A percentile compares a stretch with the other conserved stretches of the same genome.
Evolutionary conservation across 2,113 vertebrate species (phyloP).

Genomic region (Zootoca vivipara): DNA sequence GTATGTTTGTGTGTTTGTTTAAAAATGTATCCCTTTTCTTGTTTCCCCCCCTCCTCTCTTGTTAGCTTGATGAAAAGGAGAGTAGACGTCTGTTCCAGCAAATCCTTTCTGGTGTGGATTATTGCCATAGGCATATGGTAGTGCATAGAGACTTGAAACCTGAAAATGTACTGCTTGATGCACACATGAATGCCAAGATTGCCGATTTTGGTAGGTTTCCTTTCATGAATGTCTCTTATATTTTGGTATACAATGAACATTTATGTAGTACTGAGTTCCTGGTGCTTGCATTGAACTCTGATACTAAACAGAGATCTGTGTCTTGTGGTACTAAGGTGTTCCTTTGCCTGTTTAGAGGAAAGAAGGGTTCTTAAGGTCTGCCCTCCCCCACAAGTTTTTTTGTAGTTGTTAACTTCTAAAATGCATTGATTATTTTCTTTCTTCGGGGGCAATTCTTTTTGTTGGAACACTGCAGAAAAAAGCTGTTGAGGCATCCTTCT

Average conservation of each 20-base stretch:
- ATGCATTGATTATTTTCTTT: no score
- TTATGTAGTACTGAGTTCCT: not conserved
- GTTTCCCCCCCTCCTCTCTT: not conserved
- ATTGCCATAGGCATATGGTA: slow-evolving; percentile 99
- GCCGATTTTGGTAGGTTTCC: slow-evolving; percentile 91
- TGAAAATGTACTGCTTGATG: slow-evolving; percentile 98
- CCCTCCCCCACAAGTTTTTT: not conserved
- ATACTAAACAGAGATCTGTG: not conserved
- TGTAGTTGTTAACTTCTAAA: not conserved
- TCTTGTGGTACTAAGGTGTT: not conserved
- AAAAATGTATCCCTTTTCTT: not conserved
- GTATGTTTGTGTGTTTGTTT: not conserved
- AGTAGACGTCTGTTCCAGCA: slow-evolving; percentile 96
- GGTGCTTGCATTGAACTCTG: not conserved
- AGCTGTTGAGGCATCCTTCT: no score
- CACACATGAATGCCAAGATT: slow-evolving; percentile 99
- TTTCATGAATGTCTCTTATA: not conserved
- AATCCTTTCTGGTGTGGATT: slow-evolving; percentile 98
- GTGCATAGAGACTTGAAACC: slow-evolving; percentile 98
- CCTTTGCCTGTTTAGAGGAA: not conserved
- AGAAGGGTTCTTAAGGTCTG: no score
- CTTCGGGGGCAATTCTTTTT: no score
- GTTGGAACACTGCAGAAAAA: no score
- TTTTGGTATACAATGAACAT: not conserved
- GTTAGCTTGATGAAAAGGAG: slow-evolving; percentile 96